These are phyloP conservation scores for Liparis tanakae DNA, from an alignment of 2,797 vertebrate species.

Conservation along the genomic window DNA sequence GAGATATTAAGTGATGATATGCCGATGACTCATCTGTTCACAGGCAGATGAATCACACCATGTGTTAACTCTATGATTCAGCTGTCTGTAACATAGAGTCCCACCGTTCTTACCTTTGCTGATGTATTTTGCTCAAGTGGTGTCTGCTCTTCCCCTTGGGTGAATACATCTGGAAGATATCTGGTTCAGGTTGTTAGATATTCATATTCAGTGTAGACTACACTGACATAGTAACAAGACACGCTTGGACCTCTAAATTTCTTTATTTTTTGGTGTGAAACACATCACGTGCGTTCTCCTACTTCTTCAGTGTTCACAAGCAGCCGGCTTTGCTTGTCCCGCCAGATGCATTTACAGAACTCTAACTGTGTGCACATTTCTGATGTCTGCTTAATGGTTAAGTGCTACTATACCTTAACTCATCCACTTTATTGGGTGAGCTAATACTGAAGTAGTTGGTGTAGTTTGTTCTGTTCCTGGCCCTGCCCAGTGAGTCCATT, in stretches of 20 bases:
- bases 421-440: slow-evolving; percentile 49
- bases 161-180: slow-evolving; percentile 17
- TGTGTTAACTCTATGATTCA: slow-evolving; percentile 50
- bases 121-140: slow-evolving; percentile 7
- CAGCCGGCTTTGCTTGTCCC: slow-evolving; percentile 40
- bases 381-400: slow-evolving; percentile 36
- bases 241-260: slow-evolving; percentile 16
- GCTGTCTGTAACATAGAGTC: slow-evolving; percentile 24
- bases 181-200: slow-evolving; percentile 4
- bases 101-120: slow-evolving; percentile 21
- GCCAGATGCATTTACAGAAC: slow-evolving; percentile 52
- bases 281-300: slow-evolving; percentile 19
- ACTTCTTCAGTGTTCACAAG: slow-evolving; percentile 24
- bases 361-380: slow-evolving; percentile 32
- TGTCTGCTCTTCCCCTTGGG: slow-evolving; percentile 13
- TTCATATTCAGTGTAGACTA: slow-evolving; percentile 20
- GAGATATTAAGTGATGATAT: slow-evolving; percentile 12
- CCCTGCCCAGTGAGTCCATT: slow-evolving; percentile 67
- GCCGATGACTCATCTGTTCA: slow-evolving; percentile 44
- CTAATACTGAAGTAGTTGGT: slow-evolving; percentile 59
- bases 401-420: slow-evolving; percentile 32
- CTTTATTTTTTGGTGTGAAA: slow-evolving; percentile 32
- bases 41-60: slow-evolving; percentile 49
- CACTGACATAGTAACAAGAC: not conserved
- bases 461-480: slow-evolving; percentile 57